phyloP scores from a whole-genome alignment of 2,888 invertebrate species.

The Pardosa pseudoannulata region DNA sequence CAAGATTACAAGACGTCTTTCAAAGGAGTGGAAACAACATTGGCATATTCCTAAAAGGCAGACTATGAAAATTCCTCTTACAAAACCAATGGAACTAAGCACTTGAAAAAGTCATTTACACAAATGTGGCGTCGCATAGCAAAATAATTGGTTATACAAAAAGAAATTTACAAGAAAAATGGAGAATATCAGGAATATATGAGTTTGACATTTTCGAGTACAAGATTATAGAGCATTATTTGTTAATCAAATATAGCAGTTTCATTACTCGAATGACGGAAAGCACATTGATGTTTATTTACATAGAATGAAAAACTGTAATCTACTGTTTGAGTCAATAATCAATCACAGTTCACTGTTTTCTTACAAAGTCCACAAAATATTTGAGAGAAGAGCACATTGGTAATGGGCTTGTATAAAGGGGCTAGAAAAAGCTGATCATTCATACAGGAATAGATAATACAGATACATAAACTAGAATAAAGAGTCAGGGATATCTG shows the following conservation, averaged over 20 bases:
- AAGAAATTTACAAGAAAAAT: not conserved
- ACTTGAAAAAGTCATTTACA: not conserved
- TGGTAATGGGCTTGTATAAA: not conserved
- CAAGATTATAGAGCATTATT: too few relatives aligned
- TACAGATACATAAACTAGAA: too few relatives aligned
- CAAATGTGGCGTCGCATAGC: not conserved
- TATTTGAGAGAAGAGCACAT: not conserved
- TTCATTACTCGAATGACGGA: not conserved
- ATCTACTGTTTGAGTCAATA: not conserved
- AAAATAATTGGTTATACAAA: not conserved
- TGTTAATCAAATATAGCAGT: too few relatives aligned
- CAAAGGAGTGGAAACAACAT: not conserved
- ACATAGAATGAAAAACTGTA: not conserved
- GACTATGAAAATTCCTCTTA: not conserved
- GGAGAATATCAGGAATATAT: not conserved
- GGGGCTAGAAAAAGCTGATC: not conserved
- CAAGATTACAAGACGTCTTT: slow-evolving; percentile 31
- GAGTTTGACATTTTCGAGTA: not conserved
- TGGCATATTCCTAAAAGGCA: not conserved
- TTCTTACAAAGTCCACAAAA: not conserved
- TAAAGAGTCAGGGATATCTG: too few relatives aligned
- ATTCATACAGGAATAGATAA: too few relatives aligned
- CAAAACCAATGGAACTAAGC: not conserved
- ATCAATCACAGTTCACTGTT: not conserved
- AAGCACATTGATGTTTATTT: not conserved